These are phyloP conservation scores for Cyclopterus lumpus DNA, from an alignment of 2,797 vertebrate species.

Conservation along the genomic window DNA sequence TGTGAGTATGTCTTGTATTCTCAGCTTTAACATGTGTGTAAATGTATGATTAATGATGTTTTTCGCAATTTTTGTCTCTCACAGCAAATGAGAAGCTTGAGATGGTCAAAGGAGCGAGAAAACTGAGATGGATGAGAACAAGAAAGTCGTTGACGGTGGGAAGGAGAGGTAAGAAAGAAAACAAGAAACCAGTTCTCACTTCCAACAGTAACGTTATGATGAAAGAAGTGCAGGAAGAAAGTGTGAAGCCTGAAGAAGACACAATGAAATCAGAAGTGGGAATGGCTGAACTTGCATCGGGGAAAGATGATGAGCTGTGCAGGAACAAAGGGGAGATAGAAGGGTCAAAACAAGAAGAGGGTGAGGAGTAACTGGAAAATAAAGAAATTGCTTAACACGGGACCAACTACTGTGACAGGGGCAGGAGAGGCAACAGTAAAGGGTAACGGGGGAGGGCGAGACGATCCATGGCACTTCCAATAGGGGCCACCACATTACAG, in stretches of 20 bases:
- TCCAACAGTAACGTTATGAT: constrained; percentile 14
- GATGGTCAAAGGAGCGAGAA: constrained; percentile 37
- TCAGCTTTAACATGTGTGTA: neutral
- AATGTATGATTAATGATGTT: neutral
- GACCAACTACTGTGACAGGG: constrained; percentile 82
- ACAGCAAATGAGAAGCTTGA: constrained; percentile 41
- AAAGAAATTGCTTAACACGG: constrained; percentile 52
- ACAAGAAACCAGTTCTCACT: constrained; percentile 29
- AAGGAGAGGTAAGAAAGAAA: constrained; percentile 39
- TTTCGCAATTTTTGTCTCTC: constrained; percentile 28
- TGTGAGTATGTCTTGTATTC: neutral
- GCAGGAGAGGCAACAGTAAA: constrained; percentile 74
- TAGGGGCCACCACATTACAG: constrained; percentile 77
- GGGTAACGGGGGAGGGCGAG: constrained; percentile 16
- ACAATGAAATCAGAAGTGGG: constrained; percentile 19
- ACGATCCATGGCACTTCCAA: constrained; percentile 76
- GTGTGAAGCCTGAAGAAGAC: constrained; percentile 54
- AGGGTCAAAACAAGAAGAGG: constrained; percentile 51
- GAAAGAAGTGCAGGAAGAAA: constrained; percentile 47
- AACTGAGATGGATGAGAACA: constrained; percentile 33
- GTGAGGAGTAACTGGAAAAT: constrained; percentile 59
- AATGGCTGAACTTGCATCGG: constrained; percentile 28
- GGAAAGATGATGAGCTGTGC: constrained; percentile 29
- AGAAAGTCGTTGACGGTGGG: constrained; percentile 13
- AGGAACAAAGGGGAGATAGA: constrained; percentile 25